Conservation (phyloP, 2,797 vertebrate species). For the Gymnodraco acuticeps region DNA sequence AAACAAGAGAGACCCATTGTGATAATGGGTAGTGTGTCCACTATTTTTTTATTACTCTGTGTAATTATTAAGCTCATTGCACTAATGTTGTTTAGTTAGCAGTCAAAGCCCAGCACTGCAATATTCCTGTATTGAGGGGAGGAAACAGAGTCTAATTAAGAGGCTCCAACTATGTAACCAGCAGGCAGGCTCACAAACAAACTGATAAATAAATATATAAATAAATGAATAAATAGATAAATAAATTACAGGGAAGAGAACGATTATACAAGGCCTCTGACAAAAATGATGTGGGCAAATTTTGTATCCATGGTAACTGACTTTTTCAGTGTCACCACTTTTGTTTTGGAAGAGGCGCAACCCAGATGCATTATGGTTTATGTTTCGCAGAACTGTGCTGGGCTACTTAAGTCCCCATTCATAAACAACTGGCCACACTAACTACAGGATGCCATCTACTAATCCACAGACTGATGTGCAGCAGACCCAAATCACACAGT, state of each 20-base stretch:
- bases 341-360: conserved; percentile 74
- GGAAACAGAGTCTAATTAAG: conserved; percentile 63
- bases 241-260: conserved; percentile 62
- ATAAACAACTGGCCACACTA: conserved; percentile 43
- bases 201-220: conserved; percentile 41
- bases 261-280: conserved; percentile 74
- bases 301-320: conserved; percentile 87
- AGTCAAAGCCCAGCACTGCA: conserved; percentile 52
- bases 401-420: conserved; percentile 51
- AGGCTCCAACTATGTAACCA: conserved; percentile 52
- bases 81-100: conserved; percentile 62
- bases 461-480: conserved; percentile 38
- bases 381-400: conserved; percentile 18
- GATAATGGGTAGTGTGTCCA: conserved; percentile 35
- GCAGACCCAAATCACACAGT: background rate
- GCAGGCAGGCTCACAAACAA: conserved; percentile 40
- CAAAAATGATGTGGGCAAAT: conserved; percentile 82
- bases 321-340: conserved; percentile 83
- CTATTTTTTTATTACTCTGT: conserved; percentile 57
- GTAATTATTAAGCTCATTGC: conserved; percentile 72
- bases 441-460: conserved; percentile 25
- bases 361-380: conserved; percentile 65
- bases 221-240: conserved; percentile 28
- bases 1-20: conserved; percentile 60
- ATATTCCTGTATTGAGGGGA: conserved; percentile 45